These are phyloP conservation scores for Melanotaenia parkinsoni DNA, from an alignment of 2,797 vertebrate genomes.

Conservation along the genomic window DNA sequence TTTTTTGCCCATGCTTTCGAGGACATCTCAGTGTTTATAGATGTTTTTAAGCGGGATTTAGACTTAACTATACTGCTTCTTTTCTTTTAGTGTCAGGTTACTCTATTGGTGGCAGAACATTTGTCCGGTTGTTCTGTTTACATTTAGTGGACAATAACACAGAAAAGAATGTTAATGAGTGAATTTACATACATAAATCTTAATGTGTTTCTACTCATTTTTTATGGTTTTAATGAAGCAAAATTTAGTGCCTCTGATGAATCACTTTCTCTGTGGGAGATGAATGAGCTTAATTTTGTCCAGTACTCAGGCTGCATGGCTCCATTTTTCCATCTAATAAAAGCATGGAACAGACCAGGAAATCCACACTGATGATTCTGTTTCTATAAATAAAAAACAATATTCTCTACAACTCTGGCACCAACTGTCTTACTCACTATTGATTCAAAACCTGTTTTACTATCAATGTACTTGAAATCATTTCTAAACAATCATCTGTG, in stretches of 20 bases:
- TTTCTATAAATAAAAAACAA: conserved; percentile 12
- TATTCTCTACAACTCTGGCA: neutral
- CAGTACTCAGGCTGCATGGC: conserved; percentile 35
- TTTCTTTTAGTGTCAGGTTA: neutral
- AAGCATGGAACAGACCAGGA: conserved; percentile 30
- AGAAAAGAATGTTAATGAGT: conserved; percentile 4
- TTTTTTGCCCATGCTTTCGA: too few relatives aligned
- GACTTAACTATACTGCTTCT: too few relatives aligned
- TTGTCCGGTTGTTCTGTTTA: neutral
- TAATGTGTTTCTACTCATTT: conserved; percentile 31
- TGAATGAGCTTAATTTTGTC: conserved; percentile 73
- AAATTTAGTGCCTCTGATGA: conserved; percentile 54
- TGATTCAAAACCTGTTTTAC: neutral
- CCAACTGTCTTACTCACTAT: neutral
- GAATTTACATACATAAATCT: conserved; percentile 23
- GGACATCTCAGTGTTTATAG: neutral
- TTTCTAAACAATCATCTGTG: neutral
- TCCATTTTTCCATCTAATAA: conserved; percentile 24
- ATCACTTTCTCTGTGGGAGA: conserved; percentile 57
- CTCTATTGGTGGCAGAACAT: neutral
- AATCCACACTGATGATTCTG: conserved; percentile 9
- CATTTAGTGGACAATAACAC: neutral
- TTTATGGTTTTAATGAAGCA: conserved; percentile 44
- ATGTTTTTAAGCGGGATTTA: conserved; percentile 19
- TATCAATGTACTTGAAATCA: neutral